Conservation (phyloP, 1,140 invertebrate species). For the Scaptomyza pallida region DNA sequence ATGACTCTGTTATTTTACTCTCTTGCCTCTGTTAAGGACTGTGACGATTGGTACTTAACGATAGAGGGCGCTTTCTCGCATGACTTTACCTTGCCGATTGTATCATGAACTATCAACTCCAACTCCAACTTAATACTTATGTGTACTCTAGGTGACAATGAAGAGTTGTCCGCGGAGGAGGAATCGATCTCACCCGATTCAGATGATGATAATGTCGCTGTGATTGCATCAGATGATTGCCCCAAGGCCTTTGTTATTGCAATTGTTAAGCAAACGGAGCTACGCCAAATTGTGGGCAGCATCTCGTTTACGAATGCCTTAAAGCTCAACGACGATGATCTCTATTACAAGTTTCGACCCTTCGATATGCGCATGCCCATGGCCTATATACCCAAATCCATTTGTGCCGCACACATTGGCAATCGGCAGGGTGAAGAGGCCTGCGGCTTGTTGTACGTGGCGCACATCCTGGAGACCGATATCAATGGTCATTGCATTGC, state of each 20-base stretch:
- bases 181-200: constrained; percentile 63
- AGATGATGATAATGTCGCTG: constrained; percentile 57
- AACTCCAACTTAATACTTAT: no score
- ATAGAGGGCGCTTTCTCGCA: no score
- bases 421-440: constrained; percentile 53
- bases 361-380: constrained; percentile 75
- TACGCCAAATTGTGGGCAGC: constrained; percentile 72
- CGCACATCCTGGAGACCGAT: constrained; percentile 87
- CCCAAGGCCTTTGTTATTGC: constrained; percentile 77
- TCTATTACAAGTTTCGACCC: constrained; percentile 74
- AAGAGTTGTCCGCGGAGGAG: constrained; percentile 45
- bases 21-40: no score
- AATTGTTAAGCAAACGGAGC: constrained; percentile 70
- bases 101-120: no score
- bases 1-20: no score
- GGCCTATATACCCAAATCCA: constrained; percentile 61
- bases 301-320: constrained; percentile 77
- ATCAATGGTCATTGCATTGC: constrained; percentile 89
- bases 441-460: constrained; percentile 87
- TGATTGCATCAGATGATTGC: constrained; percentile 60
- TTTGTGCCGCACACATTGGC: constrained; percentile 52
- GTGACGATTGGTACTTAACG: no score
- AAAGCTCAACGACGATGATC: constrained; percentile 47
- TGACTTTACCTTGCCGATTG: no score
- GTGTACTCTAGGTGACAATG: constrained; percentile 53